A percentile compares a stretch with the other conserved stretches of the same genome.
Conservation (phyloP, 2,113 vertebrate genomes). For the Sprattus sprattus region DNA sequence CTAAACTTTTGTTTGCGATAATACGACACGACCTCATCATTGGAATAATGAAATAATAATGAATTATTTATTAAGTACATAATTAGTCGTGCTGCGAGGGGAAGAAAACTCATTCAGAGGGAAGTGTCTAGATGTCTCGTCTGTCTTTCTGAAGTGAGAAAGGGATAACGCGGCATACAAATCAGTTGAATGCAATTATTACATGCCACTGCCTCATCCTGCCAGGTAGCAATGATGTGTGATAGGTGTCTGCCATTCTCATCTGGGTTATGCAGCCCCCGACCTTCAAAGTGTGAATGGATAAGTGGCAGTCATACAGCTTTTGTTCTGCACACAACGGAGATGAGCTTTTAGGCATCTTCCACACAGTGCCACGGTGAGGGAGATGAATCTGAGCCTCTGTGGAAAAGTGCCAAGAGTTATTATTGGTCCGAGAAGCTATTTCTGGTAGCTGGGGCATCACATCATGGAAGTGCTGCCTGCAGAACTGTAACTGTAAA, state of each 20-base stretch:
- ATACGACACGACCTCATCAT: background rate
- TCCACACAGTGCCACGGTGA: constrained; percentile 45
- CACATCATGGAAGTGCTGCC: constrained; percentile 41
- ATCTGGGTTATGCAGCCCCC: background rate
- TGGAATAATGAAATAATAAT: background rate
- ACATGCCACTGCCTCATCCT: background rate
- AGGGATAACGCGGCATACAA: background rate
- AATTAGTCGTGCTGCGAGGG: background rate
- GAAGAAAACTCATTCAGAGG: background rate
- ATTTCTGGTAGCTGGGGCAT: constrained; percentile 59
- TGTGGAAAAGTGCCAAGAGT: constrained; percentile 54
- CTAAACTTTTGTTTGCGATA: background rate
- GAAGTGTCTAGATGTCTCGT: background rate
- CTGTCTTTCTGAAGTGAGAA: background rate
- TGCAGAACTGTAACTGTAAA: constrained; percentile 53
- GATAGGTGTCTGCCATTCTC: background rate
- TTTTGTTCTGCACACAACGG: constrained; percentile 17
- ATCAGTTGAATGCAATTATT: background rate
- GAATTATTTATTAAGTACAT: background rate
- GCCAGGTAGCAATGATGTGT: background rate
- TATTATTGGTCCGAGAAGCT: constrained; percentile 60
- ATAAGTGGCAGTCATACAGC: background rate
- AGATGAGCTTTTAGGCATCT: background rate
- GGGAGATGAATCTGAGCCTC: constrained; percentile 61
- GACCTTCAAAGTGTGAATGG: constrained; percentile 3